Percentiles rank a stretch among this genome's conserved stretches.
These are phyloP conservation scores for Palythoa heliodiscus DNA, from an alignment of 92 coral and sea anemone species.

Conservation along the genomic window DNA sequence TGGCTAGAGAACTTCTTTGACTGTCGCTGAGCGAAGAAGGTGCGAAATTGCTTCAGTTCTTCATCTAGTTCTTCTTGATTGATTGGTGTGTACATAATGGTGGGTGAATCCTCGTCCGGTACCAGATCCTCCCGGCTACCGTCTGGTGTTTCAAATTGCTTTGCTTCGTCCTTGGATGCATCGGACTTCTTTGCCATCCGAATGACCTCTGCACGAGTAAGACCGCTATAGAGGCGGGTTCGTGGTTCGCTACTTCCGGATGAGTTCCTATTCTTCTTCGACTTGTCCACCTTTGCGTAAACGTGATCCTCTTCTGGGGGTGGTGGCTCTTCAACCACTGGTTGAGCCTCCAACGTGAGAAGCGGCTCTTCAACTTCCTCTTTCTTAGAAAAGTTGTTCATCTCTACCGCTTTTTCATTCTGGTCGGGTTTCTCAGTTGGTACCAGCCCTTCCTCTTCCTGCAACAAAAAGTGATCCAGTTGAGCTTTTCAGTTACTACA, in stretches of 20 bases:
- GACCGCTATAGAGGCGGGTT: constrained; percentile 78
- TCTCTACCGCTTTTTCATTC: constrained; percentile 34
- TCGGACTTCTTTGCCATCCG: constrained; percentile 94
- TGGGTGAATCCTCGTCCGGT: constrained; percentile 58
- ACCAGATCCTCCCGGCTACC: constrained; percentile 66
- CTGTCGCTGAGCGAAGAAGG: constrained; percentile 71
- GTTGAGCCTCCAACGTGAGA: constrained; percentile 29
- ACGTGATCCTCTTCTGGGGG: constrained; percentile 55
- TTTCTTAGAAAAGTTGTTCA: constrained; percentile 41
- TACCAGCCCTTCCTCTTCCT: constrained; percentile 44
- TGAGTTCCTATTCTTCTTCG: constrained; percentile 12
- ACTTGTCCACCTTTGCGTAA: constrained; percentile 60
- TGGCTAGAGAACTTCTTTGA: constrained; percentile 35
- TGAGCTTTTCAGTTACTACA: not conserved
- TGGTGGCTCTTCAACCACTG: constrained; percentile 46
- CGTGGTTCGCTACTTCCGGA: constrained; percentile 60
- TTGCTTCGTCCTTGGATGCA: constrained; percentile 69
- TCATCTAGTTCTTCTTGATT: constrained; percentile 81
- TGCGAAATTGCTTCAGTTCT: constrained; percentile 72
- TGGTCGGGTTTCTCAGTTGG: constrained; percentile 30
- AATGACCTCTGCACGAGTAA: constrained; percentile 81
- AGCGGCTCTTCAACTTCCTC: constrained; percentile 34
- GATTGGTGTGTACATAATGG: constrained; percentile 50
- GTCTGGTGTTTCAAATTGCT: constrained; percentile 66
- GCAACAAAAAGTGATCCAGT: not conserved